A percentile compares a stretch with the other conserved stretches of the same genome.
These are phyloP conservation scores for Lepeophtheirus salmonis DNA, from an alignment of 1,140 invertebrate genomes.

Conservation along the genomic window DNA sequence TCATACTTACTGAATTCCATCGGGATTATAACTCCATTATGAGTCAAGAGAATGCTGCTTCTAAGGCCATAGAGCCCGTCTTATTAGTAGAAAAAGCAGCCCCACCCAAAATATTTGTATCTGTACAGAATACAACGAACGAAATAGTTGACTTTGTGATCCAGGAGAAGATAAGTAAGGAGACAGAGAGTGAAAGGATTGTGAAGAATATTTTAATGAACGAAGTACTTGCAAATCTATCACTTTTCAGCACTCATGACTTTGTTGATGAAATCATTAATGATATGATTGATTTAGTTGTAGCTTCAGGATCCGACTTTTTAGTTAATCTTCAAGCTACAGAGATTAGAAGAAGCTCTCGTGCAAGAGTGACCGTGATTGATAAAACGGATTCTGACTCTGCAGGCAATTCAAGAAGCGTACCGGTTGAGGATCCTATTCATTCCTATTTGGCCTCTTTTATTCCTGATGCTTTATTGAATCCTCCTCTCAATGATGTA, in stretches of 20 bases:
- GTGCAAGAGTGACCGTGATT: not conserved
- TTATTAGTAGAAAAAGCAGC: not conserved
- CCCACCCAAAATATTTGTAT: not conserved
- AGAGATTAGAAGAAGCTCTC: not conserved
- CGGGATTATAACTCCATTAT: not conserved
- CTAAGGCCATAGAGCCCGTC: not conserved
- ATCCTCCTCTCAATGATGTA: not conserved
- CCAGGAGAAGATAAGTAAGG: not conserved
- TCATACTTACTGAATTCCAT: not conserved
- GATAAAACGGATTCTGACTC: not conserved
- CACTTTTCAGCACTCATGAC: not conserved
- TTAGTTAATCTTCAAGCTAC: not conserved
- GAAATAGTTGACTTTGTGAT: not conserved
- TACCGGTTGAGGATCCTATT: not conserved
- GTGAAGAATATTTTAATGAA: not conserved
- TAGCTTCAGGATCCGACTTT: not conserved
- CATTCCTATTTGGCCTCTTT: not conserved
- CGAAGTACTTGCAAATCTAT: not conserved
- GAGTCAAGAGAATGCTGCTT: too few relatives aligned
- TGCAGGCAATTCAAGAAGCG: not conserved
- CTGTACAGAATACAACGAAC: too few relatives aligned
- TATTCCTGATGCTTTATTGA: not conserved
- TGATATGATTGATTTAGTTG: not conserved
- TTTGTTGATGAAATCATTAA: not conserved
- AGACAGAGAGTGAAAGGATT: not conserved